A percentile compares a stretch with the other conserved stretches of the same genome.
phyloP scores from a whole-genome alignment of 2,113 vertebrate species.

The Pedetes capensis region DNA sequence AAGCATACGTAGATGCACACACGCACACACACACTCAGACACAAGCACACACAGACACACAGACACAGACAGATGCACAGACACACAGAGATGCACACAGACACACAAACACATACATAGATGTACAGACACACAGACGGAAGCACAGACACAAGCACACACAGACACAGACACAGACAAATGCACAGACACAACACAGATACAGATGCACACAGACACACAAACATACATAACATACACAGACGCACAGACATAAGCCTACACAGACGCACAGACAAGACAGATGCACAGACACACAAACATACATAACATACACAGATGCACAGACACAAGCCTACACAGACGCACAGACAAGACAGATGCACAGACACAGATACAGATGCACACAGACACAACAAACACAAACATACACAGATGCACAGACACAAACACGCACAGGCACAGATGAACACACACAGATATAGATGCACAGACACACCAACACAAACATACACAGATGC shows the following conservation, averaged over 20 bases:
- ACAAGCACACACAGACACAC: not conserved
- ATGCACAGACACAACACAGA: no score
- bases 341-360: not conserved
- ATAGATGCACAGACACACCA: not conserved
- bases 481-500: no score
- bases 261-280: no score
- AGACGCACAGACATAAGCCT: not conserved
- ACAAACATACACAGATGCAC: not conserved
- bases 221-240: no score
- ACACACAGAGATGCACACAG: not conserved
- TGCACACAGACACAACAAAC: not conserved
- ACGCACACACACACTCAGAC: not conserved
- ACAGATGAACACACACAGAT: not conserved
- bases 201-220: no score
- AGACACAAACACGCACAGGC: not conserved
- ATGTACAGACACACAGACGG: not conserved
- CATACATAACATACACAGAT: no score
- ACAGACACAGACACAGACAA: no score
- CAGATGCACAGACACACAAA: not conserved
- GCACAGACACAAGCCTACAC: not conserved
- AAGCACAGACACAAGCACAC: not conserved
- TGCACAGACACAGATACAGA: no score
- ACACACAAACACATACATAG: not conserved
- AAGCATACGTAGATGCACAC: no score
- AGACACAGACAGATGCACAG: rapidly evolving